Evolutionary conservation across 2,888 invertebrate genomes (phyloP), one percentile per base, ranked within the genome.

Genomic region (Cenopis cana): DNA sequence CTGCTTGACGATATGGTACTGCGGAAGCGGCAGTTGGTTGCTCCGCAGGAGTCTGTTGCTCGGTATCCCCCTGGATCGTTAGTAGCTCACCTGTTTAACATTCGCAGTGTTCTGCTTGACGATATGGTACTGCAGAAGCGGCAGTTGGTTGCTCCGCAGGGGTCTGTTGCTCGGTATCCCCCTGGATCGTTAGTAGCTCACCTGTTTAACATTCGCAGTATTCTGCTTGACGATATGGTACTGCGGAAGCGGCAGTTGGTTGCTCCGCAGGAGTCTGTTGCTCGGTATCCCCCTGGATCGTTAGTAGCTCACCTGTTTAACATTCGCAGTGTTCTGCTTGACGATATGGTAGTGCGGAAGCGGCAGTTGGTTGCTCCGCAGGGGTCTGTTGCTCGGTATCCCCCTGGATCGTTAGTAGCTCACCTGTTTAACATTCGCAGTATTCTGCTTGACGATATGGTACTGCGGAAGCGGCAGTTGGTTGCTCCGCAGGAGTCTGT

Each of bases 201-300:
- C 93, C 88, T 95, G 95, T 84, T 97, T 97, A 62, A 96, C 96
- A 60, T 94, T 94, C 89, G 97, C 97, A 8, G 95, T 93, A 88
- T 94, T 89, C 74, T 93, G 89, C 83, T 94, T 95, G 75, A 94
- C 94, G 50, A 91, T 81, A 10, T 94, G 93, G 80, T 95, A 96
- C 87, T 97, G 97, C 0, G 97, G 97, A 73, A 95, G 91, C 0
- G 97, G 97, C 76, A 97, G 89, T 81, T 96, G 96, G 70, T 95
- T 96, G 38, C 96, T 95, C 85, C 95, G 96, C 91, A 93, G 82
- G 72, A 90, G 80, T 77, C 88, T 80, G 86, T 94, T 82, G 79
- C 86, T 74, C 79, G 89, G 41, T 41, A 5, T 14, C 5, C 12
- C 41, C 14, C 14, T 5, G 29, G 29, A 5, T 29, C 29, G 2